A percentile compares a stretch with the other conserved stretches of the same genome.
Conservation (phyloP, 2,113 vertebrate species). For the Elephas maximus region DNA sequence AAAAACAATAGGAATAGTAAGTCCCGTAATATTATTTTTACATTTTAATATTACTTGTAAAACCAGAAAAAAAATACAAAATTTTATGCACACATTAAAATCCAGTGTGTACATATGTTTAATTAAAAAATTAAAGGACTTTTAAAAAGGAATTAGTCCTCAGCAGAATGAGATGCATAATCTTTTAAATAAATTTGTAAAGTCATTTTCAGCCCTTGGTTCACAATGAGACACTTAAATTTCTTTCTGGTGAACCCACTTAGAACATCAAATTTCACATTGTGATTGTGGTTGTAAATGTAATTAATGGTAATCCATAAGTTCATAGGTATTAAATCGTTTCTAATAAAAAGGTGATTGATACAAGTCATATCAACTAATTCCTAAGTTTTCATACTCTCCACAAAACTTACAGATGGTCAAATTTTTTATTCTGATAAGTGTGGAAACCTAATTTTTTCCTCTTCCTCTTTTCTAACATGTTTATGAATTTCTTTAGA, state of each 20-base stretch:
- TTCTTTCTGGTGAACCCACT: neutral
- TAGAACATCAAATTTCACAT: neutral
- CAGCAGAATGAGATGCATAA: neutral
- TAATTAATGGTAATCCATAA: neutral
- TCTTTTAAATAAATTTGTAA: neutral
- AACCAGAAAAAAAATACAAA: neutral
- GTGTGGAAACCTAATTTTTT: neutral
- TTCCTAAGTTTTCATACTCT: neutral
- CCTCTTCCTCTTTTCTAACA: neutral
- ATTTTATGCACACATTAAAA: too few relatives aligned
- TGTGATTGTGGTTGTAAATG: neutral
- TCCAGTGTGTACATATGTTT: neutral
- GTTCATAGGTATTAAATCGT: neutral
- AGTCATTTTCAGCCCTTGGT: neutral
- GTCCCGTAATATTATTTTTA: neutral
- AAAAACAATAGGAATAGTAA: too few relatives aligned
- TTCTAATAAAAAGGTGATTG: neutral
- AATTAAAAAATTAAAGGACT: neutral
- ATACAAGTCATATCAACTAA: neutral
- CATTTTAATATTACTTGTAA: neutral
- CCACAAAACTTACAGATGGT: too few relatives aligned
- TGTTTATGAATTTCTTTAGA: neutral
- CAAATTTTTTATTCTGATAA: neutral
- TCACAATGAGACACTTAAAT: neutral
- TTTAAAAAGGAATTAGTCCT: neutral